Conservation (phyloP, 1,140 invertebrate species). For the Chrysopa pallens region DNA sequence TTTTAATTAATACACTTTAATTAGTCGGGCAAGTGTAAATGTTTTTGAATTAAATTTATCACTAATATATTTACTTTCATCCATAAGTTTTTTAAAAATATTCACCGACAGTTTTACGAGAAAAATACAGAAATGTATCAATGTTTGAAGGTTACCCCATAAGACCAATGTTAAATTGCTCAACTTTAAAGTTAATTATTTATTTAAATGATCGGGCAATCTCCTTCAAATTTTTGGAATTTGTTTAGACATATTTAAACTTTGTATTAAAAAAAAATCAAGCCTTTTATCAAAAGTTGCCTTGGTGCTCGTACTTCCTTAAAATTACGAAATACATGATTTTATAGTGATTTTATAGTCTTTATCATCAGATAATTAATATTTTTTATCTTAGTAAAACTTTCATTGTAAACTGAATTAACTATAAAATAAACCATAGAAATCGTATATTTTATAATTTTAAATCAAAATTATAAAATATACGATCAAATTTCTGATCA, state of each 20-base stretch:
- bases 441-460: slow-evolving; percentile 1
- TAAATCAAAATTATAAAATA: slow-evolving; percentile 4
- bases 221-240: too few species aligned
- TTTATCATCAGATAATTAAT: not conserved
- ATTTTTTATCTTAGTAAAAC: not conserved
- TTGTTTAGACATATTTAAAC: too few species aligned
- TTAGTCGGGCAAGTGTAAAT: too few species aligned
- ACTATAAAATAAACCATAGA: not conserved
- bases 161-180: not conserved
- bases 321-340: not conserved
- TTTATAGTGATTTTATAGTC: not conserved
- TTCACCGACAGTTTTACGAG: too few species aligned
- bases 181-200: not conserved
- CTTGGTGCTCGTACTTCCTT: not conserved
- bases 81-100: too few species aligned
- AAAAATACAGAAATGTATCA: too few species aligned
- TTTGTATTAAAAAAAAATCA: too few species aligned
- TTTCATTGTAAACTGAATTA: too few species aligned
- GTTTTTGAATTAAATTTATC: too few species aligned
- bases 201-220: not conserved
- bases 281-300: too few species aligned
- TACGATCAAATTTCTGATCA: not conserved
- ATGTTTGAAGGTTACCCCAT: not conserved
- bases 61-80: too few species aligned
- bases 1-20: too few species aligned